phyloP scores from a whole-genome alignment of 64 coral and sea anemone genomes.

The Anthopleura sola region DNA sequence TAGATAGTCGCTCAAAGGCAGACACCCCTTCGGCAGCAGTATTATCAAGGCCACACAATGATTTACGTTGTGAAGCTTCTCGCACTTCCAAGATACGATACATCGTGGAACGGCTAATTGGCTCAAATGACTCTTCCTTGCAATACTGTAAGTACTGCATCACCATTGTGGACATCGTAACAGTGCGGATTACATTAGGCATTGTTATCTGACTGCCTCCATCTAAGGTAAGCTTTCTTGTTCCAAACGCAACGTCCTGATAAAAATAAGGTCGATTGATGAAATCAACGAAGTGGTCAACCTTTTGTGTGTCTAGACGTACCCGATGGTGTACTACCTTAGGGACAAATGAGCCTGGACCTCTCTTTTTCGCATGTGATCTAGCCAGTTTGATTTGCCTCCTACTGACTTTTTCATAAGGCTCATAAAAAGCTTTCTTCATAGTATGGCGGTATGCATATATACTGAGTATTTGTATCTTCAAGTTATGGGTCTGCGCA shows the following conservation, averaged over 20 bases:
- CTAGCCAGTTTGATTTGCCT: conserved; percentile 31
- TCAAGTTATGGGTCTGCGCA: conserved; percentile 35
- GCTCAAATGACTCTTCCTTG: conserved; percentile 20
- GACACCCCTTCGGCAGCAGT: conserved; percentile 12
- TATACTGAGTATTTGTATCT: conserved; percentile 56
- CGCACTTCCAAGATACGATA: conserved; percentile 40
- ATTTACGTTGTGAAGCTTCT: conserved; percentile 56
- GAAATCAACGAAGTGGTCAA: conserved; percentile 60
- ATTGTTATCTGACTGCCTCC: conserved; percentile 47
- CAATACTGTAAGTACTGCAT: conserved; percentile 48
- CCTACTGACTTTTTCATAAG: conserved; percentile 29
- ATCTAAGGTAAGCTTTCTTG: conserved; percentile 38
- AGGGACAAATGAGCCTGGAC: conserved; percentile 6
- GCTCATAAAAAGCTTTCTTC: conserved; percentile 18
- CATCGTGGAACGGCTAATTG: conserved; percentile 34
- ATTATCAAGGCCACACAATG: conserved; percentile 30
- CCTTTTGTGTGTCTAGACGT: conserved; percentile 29
- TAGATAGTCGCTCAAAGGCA: neutral
- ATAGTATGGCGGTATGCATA: conserved; percentile 36
- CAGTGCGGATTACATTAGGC: conserved; percentile 53
- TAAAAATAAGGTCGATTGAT: conserved; percentile 56
- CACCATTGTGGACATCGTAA: conserved; percentile 49
- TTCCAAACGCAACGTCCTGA: conserved; percentile 53
- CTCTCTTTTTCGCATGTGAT: conserved; percentile 14
- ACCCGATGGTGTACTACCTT: conserved; percentile 27